Evolutionary conservation across 1,140 invertebrate genomes (phyloP), one percentile per base, ranked within the genome.

Genomic region (Macrobrachium nipponense): DNA sequence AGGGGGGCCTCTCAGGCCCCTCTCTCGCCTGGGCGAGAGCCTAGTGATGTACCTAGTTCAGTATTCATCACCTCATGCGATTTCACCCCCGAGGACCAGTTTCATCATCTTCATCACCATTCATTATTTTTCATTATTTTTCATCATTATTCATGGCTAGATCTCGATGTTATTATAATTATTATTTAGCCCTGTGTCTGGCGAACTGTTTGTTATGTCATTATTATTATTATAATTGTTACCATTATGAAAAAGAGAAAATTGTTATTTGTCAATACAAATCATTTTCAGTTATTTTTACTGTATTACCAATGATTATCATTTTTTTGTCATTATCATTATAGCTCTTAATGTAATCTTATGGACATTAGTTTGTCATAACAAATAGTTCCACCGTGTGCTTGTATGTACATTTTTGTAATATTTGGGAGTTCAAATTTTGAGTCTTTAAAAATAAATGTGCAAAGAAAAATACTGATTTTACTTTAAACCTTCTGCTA

Each of bases 401-500:
- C 77, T 86, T 86, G 77, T 86, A 86, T 86, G 84, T 86, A 86
- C 66, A 86, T 86, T 86, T 86, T 86, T 86, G 84, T 86, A 86
- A 86, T 86, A 86, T 86, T 86, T 86, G 84, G 84, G 84, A 86
- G 84, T 86, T 86, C 84, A 86, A 86, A 86, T 86, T 86, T 86
- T 86, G 84, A 86, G 84, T 86, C 84, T 86, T 86, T 51, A 51
- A 73, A 86, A 86, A 86, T 86, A 86, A 86, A 86, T 86, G 84
- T 86, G 84, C 84, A 86, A 86, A 86, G 58, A 80, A 86, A 80
- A 27, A 72, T 23, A 27, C 10, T n/a, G 62, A 11, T 80, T 72
- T 79, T 18, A 14, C 73, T 86, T 70, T 15, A 51, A 36, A 51
- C 51, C 51, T 5, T 5, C 12, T 51, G 27, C 1, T 36, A 36